Conservation (phyloP, 2,888 invertebrate genomes). For the Zonitis immaculata region DNA sequence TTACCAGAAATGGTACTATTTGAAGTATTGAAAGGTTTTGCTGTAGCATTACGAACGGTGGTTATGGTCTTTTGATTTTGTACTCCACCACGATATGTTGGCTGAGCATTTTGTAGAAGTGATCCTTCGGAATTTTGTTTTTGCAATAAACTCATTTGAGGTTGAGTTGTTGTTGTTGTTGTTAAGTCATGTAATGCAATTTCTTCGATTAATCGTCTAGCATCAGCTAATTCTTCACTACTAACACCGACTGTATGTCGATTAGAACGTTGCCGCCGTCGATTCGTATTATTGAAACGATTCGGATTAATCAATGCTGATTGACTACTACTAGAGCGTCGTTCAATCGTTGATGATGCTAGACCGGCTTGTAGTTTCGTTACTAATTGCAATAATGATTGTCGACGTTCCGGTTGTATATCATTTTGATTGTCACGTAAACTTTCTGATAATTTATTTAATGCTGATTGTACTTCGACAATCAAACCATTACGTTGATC, state of each 20-base stretch:
- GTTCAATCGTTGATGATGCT: conserved; percentile 34
- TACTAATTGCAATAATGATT: conserved; percentile 69
- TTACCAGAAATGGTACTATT: conserved; percentile 36
- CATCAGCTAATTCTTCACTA: conserved; percentile 73
- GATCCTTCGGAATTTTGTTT: conserved; percentile 52
- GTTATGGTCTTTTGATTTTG: conserved; percentile 27
- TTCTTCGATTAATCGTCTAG: conserved; percentile 69
- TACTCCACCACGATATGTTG: conserved; percentile 9
- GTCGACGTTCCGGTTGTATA: conserved; percentile 64
- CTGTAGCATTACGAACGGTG: conserved; percentile 44
- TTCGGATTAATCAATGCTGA: conserved; percentile 28
- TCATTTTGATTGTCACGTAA: conserved; percentile 47
- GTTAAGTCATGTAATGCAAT: conserved; percentile 49
- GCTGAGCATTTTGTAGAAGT: conserved; percentile 30
- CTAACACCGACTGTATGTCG: conserved; percentile 82
- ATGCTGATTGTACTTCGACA: conserved; percentile 50
- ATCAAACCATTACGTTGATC: conserved; percentile 58
- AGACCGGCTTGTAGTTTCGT: conserved; percentile 61
- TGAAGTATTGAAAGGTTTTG: conserved; percentile 46
- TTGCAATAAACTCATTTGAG: conserved; percentile 36
- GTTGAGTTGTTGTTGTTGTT: conserved; percentile 23
- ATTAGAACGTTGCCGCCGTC: conserved; percentile 59
- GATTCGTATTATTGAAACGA: conserved; percentile 48
- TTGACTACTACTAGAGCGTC: conserved; percentile 38
- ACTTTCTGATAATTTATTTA: conserved; percentile 44